Evolutionary conservation across 2,113 vertebrate species (phyloP).

Genomic region (Rana temporaria): DNA sequence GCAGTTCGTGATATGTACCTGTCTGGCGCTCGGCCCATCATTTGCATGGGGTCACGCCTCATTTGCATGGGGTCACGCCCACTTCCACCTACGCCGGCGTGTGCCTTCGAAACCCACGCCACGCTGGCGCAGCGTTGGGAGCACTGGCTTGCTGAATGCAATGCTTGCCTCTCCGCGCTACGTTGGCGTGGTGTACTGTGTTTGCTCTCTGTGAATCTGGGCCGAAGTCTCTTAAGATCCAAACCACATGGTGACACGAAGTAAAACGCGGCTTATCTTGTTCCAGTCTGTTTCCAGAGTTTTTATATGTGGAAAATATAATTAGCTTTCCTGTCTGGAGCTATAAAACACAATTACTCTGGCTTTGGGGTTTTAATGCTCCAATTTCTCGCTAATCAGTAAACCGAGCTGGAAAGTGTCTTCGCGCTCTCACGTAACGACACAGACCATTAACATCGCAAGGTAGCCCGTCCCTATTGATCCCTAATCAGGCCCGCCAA

Average conservation of each 20-base stretch:
- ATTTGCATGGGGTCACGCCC: no score
- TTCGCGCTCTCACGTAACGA: background rate
- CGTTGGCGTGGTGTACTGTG: no score
- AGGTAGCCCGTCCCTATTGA: slow-evolving; percentile 16
- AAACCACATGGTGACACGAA: background rate
- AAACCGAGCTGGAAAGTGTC: background rate
- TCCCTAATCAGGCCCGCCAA: slow-evolving; percentile 24
- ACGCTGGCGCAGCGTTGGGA: no score
- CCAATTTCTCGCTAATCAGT: slow-evolving; percentile 22
- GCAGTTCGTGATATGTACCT: no score
- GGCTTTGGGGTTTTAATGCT: slow-evolving; percentile 9
- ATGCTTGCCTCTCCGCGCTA: no score
- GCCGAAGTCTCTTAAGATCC: background rate
- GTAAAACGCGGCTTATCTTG: background rate
- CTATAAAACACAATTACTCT: slow-evolving; percentile 14
- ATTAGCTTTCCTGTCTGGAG: background rate
- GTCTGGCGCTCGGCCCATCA: no score
- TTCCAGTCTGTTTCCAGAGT: background rate
- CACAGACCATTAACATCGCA: slow-evolving; percentile 19
- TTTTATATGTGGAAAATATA: slow-evolving; percentile 1
- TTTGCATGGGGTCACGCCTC: no score
- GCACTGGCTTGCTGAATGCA: no score
- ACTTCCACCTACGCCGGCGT: no score
- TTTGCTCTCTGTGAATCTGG: no score
- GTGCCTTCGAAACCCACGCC: no score